Evolutionary conservation across 2,888 invertebrate species (phyloP).

Genomic region (Acronicta leporina): DNA sequence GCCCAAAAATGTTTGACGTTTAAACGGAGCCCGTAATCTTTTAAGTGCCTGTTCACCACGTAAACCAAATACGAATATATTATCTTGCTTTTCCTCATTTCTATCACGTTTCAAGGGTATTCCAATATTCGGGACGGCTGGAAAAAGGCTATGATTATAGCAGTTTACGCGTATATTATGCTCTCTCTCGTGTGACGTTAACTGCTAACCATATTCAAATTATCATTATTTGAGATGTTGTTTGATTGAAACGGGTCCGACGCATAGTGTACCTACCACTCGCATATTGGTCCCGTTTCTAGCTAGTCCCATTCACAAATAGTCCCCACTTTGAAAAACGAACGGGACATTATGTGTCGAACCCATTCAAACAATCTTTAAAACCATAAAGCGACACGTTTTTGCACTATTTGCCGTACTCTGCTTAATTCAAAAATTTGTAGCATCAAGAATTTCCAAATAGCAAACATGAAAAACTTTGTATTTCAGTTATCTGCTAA

Average conservation of each 20-base stretch:
- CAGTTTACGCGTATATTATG: background rate
- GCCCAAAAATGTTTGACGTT: conserved; percentile 16
- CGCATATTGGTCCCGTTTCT: background rate
- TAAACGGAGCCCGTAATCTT: conserved; percentile 40
- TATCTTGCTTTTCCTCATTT: conserved; percentile 36
- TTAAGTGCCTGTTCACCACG: conserved; percentile 41
- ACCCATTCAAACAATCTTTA: conserved; percentile 6
- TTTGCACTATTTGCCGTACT: background rate
- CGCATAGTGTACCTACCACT: conserved; percentile 18
- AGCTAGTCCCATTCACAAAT: too few species aligned
- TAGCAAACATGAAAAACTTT: background rate
- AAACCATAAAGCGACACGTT: background rate
- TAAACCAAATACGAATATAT: conserved; percentile 37
- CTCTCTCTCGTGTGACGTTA: background rate
- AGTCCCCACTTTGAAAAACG: conserved; percentile 5
- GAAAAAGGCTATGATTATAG: conserved; percentile 1
- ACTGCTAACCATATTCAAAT: background rate
- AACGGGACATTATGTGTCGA: background rate
- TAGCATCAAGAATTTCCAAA: background rate
- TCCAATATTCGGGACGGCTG: background rate
- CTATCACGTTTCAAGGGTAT: conserved; percentile 4
- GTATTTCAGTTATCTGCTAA: conserved; percentile 40
- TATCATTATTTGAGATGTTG: background rate
- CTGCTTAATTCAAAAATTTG: background rate
- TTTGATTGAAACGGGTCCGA: background rate